Conservation (phyloP, 2,113 vertebrate species). For the Nematolebias whitei region DNA sequence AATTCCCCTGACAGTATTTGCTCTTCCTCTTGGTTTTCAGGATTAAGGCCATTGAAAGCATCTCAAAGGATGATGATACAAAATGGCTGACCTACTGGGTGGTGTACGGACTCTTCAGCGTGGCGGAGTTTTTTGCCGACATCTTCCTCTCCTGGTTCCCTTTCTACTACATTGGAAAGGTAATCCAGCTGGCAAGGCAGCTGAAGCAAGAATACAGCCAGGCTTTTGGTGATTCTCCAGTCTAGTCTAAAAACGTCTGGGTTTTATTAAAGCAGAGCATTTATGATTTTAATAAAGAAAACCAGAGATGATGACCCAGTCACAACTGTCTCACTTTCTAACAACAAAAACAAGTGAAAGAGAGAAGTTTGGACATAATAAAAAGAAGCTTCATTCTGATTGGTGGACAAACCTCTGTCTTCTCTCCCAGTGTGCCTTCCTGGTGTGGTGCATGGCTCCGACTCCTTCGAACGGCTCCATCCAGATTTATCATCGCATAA, state of each 20-base stretch:
- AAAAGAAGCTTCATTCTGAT: too few relatives aligned
- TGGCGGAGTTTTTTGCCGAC: slow-evolving; percentile 95
- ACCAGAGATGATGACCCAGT: too few relatives aligned
- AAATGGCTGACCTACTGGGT: slow-evolving; percentile 99
- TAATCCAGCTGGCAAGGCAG: slow-evolving; percentile 54
- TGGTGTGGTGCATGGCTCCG: slow-evolving; percentile 97
- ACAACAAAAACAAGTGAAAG: too few relatives aligned
- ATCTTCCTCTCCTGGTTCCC: slow-evolving; percentile 98
- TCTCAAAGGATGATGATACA: slow-evolving; percentile 96
- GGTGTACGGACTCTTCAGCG: slow-evolving; percentile 95
- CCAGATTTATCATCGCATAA: slow-evolving; percentile 87
- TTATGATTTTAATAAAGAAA: too few relatives aligned
- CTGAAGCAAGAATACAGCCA: neutral
- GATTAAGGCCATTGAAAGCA: slow-evolving; percentile 97
- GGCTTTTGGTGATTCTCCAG: too few relatives aligned
- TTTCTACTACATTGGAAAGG: slow-evolving; percentile 98
- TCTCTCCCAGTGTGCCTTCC: slow-evolving; percentile 87
- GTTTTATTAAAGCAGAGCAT: too few relatives aligned
- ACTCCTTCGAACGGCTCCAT: slow-evolving; percentile 89
- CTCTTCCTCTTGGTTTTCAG: slow-evolving; percentile 74
- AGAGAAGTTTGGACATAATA: too few relatives aligned
- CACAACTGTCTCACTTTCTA: too few relatives aligned
- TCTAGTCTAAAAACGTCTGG: too few relatives aligned
- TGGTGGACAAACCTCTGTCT: neutral
- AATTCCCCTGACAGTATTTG: too few relatives aligned